These are phyloP conservation scores for Pycnomerus fuliginosus DNA, from an alignment of 2,888 invertebrate species.

Conservation along the genomic window DNA sequence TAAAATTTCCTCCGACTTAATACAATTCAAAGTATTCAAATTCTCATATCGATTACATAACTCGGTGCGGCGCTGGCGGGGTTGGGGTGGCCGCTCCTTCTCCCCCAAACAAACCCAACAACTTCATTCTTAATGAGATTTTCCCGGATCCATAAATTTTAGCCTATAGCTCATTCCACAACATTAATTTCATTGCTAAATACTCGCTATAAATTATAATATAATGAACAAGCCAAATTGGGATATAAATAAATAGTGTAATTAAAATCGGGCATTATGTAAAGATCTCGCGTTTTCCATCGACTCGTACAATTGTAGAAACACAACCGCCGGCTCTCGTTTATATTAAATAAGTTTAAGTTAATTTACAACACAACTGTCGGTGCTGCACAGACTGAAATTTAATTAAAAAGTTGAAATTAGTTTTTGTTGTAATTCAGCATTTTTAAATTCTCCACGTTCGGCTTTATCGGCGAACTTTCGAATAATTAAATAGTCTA, in stretches of 20 bases:
- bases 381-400: conserved; percentile 39
- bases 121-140: conserved; percentile 56
- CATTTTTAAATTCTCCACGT: no score
- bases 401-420: no score
- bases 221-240: conserved; percentile 54
- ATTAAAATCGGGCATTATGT: no score
- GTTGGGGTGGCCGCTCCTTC: conserved; percentile 19
- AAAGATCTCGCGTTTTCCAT: no score
- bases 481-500: no score
- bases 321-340: no score
- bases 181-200: conserved; percentile 56
- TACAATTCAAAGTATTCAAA: conserved; percentile 45
- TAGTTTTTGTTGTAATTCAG: no score
- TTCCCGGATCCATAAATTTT: conserved; percentile 56
- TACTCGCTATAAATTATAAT: conserved; percentile 54
- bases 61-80: conserved; percentile 12
- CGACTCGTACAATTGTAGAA: no score
- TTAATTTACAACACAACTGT: conserved; percentile 49
- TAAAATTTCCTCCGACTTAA: conserved; percentile 33
- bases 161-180: conserved; percentile 55
- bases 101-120: conserved; percentile 48
- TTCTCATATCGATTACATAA: conserved; percentile 47
- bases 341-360: conserved; percentile 45
- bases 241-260: conserved; percentile 50
- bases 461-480: no score